phyloP scores from a whole-genome alignment of 2,888 invertebrate species.

The Himalopsyche tibetana region DNA sequence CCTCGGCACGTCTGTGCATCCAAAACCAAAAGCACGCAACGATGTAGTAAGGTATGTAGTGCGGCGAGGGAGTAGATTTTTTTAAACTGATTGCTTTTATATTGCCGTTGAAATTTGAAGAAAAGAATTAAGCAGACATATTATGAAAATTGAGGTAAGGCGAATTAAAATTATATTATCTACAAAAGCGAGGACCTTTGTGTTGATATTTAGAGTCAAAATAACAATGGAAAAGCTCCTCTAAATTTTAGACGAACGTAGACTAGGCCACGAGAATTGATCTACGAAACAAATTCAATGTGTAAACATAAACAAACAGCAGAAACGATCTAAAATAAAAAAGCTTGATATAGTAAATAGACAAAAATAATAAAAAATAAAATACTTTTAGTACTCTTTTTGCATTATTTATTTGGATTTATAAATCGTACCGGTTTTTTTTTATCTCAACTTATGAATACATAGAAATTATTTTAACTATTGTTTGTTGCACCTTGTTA shows the following conservation, averaged over 20 bases:
- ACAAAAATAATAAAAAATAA: too few relatives aligned
- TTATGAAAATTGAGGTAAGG: conserved; percentile 41
- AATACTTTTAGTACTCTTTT: too few relatives aligned
- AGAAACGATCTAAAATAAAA: too few relatives aligned
- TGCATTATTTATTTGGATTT: too few relatives aligned
- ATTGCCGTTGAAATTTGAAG: conserved; percentile 25
- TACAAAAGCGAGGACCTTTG: neutral
- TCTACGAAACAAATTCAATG: neutral
- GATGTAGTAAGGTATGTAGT: neutral
- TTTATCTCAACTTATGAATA: too few relatives aligned
- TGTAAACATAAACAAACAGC: too few relatives aligned
- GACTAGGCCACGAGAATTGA: neutral
- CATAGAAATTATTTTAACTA: too few relatives aligned
- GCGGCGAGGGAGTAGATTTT: neutral
- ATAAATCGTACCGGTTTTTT: too few relatives aligned
- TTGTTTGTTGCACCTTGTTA: too few relatives aligned
- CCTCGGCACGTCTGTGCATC: neutral
- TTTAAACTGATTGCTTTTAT: conserved; percentile 36
- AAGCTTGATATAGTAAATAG: too few relatives aligned
- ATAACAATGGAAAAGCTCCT: too few relatives aligned
- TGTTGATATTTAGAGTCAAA: neutral
- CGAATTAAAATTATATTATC: conserved; percentile 41
- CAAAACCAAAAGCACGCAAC: conserved; percentile 1
- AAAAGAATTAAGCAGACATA: conserved; percentile 31
- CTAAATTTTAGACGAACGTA: neutral